phyloP scores from a whole-genome alignment of 2,113 vertebrate genomes.

The Atlantisia rogersi region DNA sequence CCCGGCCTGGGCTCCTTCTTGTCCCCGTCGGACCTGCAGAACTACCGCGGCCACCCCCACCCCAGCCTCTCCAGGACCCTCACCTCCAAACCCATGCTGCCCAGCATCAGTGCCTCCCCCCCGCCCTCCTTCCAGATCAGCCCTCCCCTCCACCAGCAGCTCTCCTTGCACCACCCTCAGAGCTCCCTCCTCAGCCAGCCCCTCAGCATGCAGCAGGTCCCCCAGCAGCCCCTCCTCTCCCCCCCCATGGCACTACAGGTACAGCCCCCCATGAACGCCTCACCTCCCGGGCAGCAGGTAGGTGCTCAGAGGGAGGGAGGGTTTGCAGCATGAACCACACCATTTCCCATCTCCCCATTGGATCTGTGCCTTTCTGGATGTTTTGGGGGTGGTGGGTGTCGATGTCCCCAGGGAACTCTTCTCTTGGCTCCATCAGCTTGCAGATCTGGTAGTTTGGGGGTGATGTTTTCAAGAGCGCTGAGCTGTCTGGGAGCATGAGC shows the following conservation, averaged over 20 bases:
- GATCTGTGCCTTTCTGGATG: neutral
- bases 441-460: neutral
- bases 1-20: slow-evolving; percentile 90
- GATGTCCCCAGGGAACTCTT: neutral
- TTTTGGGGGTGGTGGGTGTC: rapidly evolving
- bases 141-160: slow-evolving; percentile 94
- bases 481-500: neutral
- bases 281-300: slow-evolving; percentile 95
- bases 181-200: slow-evolving; percentile 92
- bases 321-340: rapidly evolving
- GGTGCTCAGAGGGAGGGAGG: neutral
- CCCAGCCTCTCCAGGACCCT: slow-evolving; percentile 88
- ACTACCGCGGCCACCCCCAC: slow-evolving; percentile 88
- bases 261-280: slow-evolving; percentile 89
- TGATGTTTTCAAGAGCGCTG: neutral
- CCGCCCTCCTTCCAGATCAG: slow-evolving; percentile 95
- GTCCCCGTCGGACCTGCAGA: slow-evolving; percentile 91
- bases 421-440: neutral
- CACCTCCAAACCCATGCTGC: slow-evolving; percentile 92
- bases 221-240: slow-evolving; percentile 93
- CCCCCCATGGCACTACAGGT: slow-evolving; percentile 97
- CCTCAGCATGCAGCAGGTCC: slow-evolving; percentile 95
- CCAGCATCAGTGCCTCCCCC: slow-evolving; percentile 93
- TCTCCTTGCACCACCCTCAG: slow-evolving; percentile 89
- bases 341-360: rapidly evolving